Base-by-base conservation (phyloP, 1,140 invertebrate genomes). In the Antheraea pernyi region DNA sequence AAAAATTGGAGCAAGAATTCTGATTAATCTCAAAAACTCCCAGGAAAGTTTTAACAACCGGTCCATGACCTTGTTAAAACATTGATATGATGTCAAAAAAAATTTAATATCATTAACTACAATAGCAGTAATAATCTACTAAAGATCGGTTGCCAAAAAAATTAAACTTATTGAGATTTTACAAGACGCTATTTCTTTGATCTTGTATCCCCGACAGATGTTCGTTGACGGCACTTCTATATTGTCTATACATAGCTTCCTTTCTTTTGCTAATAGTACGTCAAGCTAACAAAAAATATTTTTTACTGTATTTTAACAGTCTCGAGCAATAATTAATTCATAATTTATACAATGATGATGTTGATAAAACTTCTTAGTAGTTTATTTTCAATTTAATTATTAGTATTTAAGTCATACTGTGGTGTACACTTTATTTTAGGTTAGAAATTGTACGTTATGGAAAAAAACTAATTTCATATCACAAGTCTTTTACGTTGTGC, bases 161-260 rank as follows among this genome's bases (percentile, higher is more conserved):
- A 2, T 30, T 30, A n/a, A n/a, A 39, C 37, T 42, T 8, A 0
- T 42, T 48, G 8, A 13, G 5, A 30, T 7, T 10, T 0, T 53
- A 16, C 16, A 6, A 53, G 46, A 16, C 5, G 7, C 46, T 53
- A n/a, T 2, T 6, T 53, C 9, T n/a, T 53, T 53, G 46, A 16
- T 62, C n/a, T 13, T 53, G 65, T 53, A 73, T 70, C 68, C 68
- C 74, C 61, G 77, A 79, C 79, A 81, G 79, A 81, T 81, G 79
- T 81, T 77, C 75, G 77, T 77, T 79, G 75, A 76, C 75, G 67
- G 65, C 62, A 71, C 58, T 39, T 80, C 74, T 79, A 73, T 60
- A 78, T 82, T 82, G 81, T 85, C 80, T 84, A 85, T 91, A 80
- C 75, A 69, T 64, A 73, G 84, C 82, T 89, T 91, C 85, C 85